phyloP scores from a whole-genome alignment of 1,140 invertebrate genomes.

The Drosophila persimilis region DNA sequence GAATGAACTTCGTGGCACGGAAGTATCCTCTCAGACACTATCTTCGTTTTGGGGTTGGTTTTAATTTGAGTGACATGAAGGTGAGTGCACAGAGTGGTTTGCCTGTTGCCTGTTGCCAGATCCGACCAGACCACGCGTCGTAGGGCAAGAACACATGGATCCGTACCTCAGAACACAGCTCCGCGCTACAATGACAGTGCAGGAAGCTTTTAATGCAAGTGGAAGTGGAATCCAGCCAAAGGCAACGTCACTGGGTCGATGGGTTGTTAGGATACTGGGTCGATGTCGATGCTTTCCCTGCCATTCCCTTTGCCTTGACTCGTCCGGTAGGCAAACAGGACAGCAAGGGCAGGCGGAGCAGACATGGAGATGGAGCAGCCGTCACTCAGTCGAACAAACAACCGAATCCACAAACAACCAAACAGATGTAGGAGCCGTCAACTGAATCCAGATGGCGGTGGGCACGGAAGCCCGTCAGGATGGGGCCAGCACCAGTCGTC shows the following conservation, averaged over 20 bases:
- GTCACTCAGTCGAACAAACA: conserved; percentile 66
- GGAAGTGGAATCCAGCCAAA: conserved; percentile 68
- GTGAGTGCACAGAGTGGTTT: conserved; percentile 71
- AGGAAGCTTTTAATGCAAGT: conserved; percentile 76
- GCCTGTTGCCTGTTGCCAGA: conserved; percentile 46
- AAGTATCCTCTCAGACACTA: no score
- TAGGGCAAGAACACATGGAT: conserved; percentile 16
- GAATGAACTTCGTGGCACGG: no score
- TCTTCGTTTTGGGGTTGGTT: no score
- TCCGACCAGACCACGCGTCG: conserved; percentile 2
- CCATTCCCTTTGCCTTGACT: conserved; percentile 16
- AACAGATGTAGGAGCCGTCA: neutral
- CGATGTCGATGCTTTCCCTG: conserved; percentile 17
- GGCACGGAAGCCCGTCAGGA: no score
- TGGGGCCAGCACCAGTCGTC: no score
- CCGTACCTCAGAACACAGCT: neutral
- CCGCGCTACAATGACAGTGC: conserved; percentile 8
- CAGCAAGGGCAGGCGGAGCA: neutral
- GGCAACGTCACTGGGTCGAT: conserved; percentile 65
- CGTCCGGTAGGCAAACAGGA: conserved; percentile 7
- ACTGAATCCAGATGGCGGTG: no score
- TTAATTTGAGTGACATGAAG: conserved; percentile 72
- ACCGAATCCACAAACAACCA: conserved; percentile 34
- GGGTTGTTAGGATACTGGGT: conserved; percentile 50
- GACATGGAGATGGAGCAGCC: conserved; percentile 20